Base-by-base conservation (phyloP, 2,888 invertebrate species). In the Apoderus coryli region DNA sequence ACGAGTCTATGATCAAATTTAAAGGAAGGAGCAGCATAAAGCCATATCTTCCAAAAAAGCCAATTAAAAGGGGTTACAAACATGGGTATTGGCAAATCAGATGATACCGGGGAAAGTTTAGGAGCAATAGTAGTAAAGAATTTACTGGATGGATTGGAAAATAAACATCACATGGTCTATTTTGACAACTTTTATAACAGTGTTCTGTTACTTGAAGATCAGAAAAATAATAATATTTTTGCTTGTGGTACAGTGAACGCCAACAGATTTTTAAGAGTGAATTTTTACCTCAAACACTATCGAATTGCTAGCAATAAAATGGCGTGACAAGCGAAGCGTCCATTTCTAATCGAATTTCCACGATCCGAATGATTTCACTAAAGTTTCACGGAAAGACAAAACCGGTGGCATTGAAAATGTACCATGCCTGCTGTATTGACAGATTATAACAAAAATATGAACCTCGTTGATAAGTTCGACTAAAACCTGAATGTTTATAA, bases 321-420 rank as follows among this genome's bases (percentile, higher is more conserved):
- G n/a, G n/a, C n/a, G n/a, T 34, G 45, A 48, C 32, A 48, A 41
- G 29, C 42, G 41, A 38, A 22, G 35, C 27, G 45, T 50, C 13
- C 36, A 41, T 31, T 16, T 51, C 12, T 29, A 44, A 9, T 46
- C 46, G 14, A 47, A 48, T 34, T 47, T n/a, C n/a, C n/a, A n/a
- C n/a, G n/a, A n/a, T n/a, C n/a, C n/a, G n/a, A n/a, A n/a, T n/a
- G n/a, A n/a, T 37, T 29, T 33, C 35, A 40, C 27, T 27, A 39
- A 25, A 28, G 38, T 28, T 22, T 23, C n/a, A 35, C 35, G 12
- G 33, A 35, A 14, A n/a, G 34, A 27, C 15, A 12, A 26, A 22
- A n/a, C n/a, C n/a, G n/a, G n/a, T n/a, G n/a, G n/a, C n/a, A n/a
- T n/a, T n/a, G n/a, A n/a, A n/a, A n/a, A n/a, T n/a, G n/a, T n/a